Conservation (phyloP, 2,888 invertebrate species). For the Zhuqinia jingwanae region DNA sequence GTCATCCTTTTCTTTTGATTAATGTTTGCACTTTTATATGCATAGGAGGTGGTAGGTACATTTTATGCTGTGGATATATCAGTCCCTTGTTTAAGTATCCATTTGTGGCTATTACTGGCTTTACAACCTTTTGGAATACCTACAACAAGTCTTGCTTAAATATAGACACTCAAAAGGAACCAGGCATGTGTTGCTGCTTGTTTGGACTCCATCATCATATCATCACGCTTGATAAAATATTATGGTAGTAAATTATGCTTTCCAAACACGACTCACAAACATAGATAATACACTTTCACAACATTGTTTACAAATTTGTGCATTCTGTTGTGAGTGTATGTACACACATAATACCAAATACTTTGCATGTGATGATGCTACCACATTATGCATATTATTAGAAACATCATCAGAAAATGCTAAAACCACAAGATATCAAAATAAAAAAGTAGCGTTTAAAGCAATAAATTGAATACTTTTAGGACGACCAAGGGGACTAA, state of each 20-base stretch:
- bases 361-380: conserved; percentile 1
- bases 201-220: background rate
- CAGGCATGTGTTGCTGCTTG: background rate
- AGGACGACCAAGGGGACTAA: too few relatives aligned
- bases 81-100: too few relatives aligned
- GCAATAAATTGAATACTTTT: background rate
- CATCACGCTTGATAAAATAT: conserved; percentile 16
- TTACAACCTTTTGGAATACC: too few relatives aligned
- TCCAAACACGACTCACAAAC: background rate
- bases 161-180: background rate
- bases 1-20: too few relatives aligned
- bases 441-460: background rate
- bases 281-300: background rate
- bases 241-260: conserved; percentile 2
- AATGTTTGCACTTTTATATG: too few relatives aligned
- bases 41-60: too few relatives aligned
- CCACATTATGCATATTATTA: conserved; percentile 37
- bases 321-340: background rate
- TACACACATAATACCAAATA: background rate
- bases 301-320: conserved; percentile 21
- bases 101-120: too few relatives aligned
- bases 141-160: background rate
- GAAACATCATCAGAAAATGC: conserved; percentile 25
- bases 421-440: too few relatives aligned
- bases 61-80: too few relatives aligned